phyloP scores from a whole-genome alignment of 2,888 invertebrate genomes.

The Scelioninae gen. 2 region DNA sequence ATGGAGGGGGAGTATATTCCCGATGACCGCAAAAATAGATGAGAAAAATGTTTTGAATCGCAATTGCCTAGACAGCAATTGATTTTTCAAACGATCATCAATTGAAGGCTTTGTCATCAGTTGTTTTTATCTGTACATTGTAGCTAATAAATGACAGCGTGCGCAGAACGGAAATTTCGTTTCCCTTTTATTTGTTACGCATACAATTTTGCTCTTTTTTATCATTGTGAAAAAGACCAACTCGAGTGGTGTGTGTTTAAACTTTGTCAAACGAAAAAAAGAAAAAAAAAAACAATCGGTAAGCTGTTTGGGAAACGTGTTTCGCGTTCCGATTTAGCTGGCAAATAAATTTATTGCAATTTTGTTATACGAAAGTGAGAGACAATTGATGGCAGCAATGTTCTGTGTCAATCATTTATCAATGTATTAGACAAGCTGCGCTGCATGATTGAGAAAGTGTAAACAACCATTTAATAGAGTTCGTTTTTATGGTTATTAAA shows the following conservation, averaged over 20 bases:
- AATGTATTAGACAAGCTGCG: neutral
- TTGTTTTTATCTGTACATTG: constrained; percentile 54
- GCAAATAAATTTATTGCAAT: neutral
- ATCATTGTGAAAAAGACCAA: constrained; percentile 5
- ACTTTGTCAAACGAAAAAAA: too few relatives aligned
- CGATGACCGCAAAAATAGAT: constrained; percentile 15
- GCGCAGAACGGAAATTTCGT: constrained; percentile 14
- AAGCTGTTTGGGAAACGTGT: too few relatives aligned
- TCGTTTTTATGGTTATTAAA: constrained; percentile 41
- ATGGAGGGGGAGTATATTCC: neutral
- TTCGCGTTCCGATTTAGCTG: neutral
- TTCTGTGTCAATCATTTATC: constrained; percentile 22
- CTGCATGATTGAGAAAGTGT: constrained; percentile 21
- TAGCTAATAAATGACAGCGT: constrained; percentile 38
- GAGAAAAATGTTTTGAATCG: constrained; percentile 20
- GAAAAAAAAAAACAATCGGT: constrained; percentile 12
- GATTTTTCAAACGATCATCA: constrained; percentile 22
- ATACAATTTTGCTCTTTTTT: constrained; percentile 7
- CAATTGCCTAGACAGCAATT: constrained; percentile 27
- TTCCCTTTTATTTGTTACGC: constrained; percentile 10
- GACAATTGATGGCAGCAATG: neutral
- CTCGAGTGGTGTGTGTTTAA: constrained; percentile 11
- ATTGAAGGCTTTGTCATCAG: constrained; percentile 19
- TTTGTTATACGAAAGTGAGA: neutral
- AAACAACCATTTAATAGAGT: constrained; percentile 9